A percentile compares a stretch with the other conserved stretches of the same genome.
These are phyloP conservation scores for Mirounga angustirostris DNA, from an alignment of 2,113 vertebrate genomes.

Conservation along the genomic window DNA sequence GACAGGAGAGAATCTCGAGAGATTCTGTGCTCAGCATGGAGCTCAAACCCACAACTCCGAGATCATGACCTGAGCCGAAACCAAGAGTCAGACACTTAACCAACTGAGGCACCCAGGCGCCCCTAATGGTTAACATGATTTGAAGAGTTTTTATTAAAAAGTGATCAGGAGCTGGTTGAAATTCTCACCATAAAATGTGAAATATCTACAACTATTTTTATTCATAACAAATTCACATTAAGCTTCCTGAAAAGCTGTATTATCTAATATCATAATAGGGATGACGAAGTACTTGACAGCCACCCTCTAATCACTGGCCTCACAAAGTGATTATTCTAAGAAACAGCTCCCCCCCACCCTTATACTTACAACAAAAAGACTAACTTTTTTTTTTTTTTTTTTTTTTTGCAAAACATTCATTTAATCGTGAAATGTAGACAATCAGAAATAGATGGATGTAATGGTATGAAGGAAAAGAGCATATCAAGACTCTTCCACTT, in stretches of 20 bases:
- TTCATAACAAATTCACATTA: not conserved
- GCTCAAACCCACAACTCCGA: not conserved
- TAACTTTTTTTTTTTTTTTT: not conserved
- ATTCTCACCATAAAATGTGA: conserved; percentile 63
- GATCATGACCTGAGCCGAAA: not conserved
- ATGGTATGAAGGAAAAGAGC: not conserved
- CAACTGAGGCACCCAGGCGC: not conserved
- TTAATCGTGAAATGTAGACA: conserved; percentile 23
- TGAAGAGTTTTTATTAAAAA: conserved; percentile 40
- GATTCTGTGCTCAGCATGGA: not conserved
- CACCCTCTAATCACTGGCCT: not conserved
- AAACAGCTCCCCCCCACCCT: not conserved
- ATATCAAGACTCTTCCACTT: conserved; percentile 27
- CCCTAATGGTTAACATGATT: not conserved
- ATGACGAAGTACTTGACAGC: not conserved
- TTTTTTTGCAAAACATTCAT: not conserved
- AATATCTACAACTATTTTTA: conserved; percentile 28
- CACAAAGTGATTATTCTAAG: not conserved
- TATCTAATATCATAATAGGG: not conserved
- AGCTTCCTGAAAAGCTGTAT: not conserved
- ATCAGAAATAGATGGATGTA: not conserved
- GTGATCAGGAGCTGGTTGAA: not conserved
- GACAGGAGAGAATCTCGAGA: not conserved
- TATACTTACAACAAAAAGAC: conserved; percentile 13
- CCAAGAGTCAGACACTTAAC: not conserved